These are phyloP conservation scores for Ochropacha duplaris DNA, from an alignment of 2,888 invertebrate genomes.

Conservation along the genomic window DNA sequence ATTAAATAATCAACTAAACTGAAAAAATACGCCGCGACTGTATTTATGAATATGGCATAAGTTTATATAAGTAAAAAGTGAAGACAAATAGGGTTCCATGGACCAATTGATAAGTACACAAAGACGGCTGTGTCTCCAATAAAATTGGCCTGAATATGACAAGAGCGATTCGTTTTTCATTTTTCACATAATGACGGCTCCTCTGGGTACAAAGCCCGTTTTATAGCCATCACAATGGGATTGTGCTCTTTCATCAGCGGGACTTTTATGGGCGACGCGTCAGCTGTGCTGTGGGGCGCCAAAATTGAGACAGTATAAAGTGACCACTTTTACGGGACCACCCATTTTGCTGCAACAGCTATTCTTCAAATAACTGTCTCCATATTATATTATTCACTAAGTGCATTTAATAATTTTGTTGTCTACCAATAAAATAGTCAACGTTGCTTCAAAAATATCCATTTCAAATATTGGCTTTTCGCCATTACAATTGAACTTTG, in stretches of 20 bases:
- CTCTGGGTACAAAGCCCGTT: slow-evolving; percentile 74
- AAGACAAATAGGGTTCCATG: slow-evolving; percentile 25
- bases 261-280: slow-evolving; percentile 74
- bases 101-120: slow-evolving; percentile 44
- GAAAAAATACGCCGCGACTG: neutral
- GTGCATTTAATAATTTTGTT: neutral
- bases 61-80: neutral
- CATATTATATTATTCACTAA: neutral
- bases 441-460: slow-evolving; percentile 41
- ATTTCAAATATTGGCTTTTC: slow-evolving; percentile 58
- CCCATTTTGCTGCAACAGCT: slow-evolving; percentile 41
- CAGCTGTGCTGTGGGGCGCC: slow-evolving; percentile 64
- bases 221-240: slow-evolving; percentile 77
- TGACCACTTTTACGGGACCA: slow-evolving; percentile 46
- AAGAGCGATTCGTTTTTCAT: slow-evolving; percentile 76
- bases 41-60: neutral
- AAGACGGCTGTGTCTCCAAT: slow-evolving; percentile 46
- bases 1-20: neutral
- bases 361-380: slow-evolving; percentile 32
- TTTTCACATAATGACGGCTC: slow-evolving; percentile 74
- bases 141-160: slow-evolving; percentile 64
- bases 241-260: slow-evolving; percentile 78
- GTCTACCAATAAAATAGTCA: slow-evolving; percentile 29
- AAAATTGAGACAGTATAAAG: slow-evolving; percentile 72
- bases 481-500: slow-evolving; percentile 76